Percentiles rank a stretch among this genome's conserved stretches.
These are phyloP conservation scores for Chelonus formosanus DNA, from an alignment of 2,888 invertebrate genomes.

Conservation along the genomic window DNA sequence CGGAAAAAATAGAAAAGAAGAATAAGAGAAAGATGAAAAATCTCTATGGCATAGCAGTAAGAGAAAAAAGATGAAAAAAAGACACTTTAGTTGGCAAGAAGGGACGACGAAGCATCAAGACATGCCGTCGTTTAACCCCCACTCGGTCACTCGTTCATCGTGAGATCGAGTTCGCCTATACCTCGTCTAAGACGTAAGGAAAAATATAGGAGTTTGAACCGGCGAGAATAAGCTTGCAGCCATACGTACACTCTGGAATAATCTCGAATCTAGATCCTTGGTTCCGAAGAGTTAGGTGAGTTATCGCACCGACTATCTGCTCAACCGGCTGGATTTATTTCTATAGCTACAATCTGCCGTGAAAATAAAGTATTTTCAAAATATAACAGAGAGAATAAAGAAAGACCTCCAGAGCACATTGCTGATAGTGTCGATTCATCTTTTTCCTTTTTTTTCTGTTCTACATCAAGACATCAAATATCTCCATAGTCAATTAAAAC, in stretches of 20 bases:
- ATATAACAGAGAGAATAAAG: conserved; percentile 12
- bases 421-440: conserved; percentile 22
- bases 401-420: background rate
- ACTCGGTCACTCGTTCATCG: conserved; percentile 14
- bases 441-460: background rate
- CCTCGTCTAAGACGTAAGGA: conserved; percentile 26
- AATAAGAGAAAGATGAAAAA: conserved; percentile 1
- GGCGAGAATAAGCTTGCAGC: conserved; percentile 44
- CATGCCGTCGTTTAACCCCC: conserved; percentile 22
- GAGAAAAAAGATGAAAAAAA: conserved; percentile 11
- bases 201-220: conserved; percentile 51
- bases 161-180: conserved; percentile 19
- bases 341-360: conserved; percentile 62
- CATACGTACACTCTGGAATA: conserved; percentile 31
- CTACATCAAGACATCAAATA: no score
- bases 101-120: conserved; percentile 35
- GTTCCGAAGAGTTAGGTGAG: conserved; percentile 48
- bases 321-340: conserved; percentile 60
- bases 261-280: conserved; percentile 22
- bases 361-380: conserved; percentile 49
- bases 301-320: conserved; percentile 61
- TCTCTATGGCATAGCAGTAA: conserved; percentile 8
- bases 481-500: no score
- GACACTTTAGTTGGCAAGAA: conserved; percentile 15
- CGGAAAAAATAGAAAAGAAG: background rate